Evolutionary conservation across 2,113 vertebrate species (phyloP), one percentile per base, ranked within the genome.

Genomic region (Budorcas taxicolor): DNA sequence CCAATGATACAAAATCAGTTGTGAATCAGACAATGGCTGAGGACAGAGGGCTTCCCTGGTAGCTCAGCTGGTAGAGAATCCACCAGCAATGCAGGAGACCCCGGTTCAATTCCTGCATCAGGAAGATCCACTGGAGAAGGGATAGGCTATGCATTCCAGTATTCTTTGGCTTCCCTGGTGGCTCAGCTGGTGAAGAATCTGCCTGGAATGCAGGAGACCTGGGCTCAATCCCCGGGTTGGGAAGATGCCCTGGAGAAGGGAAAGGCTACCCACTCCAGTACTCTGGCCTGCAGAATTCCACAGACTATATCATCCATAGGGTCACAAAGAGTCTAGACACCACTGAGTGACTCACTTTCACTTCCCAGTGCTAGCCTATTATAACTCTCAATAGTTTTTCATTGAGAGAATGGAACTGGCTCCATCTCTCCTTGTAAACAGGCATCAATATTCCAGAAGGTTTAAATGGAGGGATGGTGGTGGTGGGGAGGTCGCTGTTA

Each of bases 31-130:
- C 52, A 45, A 62, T 15, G 47, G n/a, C 55, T 47, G 47, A 84
- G 52, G 67, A 80, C 19, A 74, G 67, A 74, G 21, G 67, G 67
- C 21, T 40, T 74, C 67, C 36, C 36, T 74, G 67, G 67, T 40
- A 40, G 67, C 67, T 74, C 67, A 74, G 36, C 67, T 74, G 67
- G 67, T 74, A 40, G 40, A 40, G 67, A 40, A 74, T 12, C 67
- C 19, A 40, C 10, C 19, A 13, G 36, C 67, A 74, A 74, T 23
- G 67, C 36, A 74, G 67, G 36, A 40, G 36, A 25, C 21, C 5
- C 67, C 0, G 5, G 67, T 74, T 74, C 67, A 74, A 74, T 40
- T 40, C 21, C 36, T 13, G 36, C 0, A 0, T 74, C 1, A 0
- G n/a, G 67, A 74, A 40, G 67, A 23, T 74, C 19, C 0, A 0